phyloP scores from a whole-genome alignment of 2,888 invertebrate species.

The Clivina fossor region DNA sequence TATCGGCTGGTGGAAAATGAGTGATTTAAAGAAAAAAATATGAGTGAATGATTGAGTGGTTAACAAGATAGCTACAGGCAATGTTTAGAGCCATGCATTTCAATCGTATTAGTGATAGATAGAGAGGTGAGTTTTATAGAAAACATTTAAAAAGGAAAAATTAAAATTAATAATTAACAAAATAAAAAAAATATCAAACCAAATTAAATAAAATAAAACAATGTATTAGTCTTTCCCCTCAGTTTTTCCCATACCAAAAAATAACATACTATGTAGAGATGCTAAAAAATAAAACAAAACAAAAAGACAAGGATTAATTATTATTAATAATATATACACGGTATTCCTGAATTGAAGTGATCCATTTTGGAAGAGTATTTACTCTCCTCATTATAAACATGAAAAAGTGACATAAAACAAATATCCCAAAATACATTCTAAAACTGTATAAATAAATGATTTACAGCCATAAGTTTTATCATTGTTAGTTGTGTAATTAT shows the following conservation, averaged over 20 bases:
- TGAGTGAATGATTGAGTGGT: neutral
- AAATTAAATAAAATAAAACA: conserved; percentile 38
- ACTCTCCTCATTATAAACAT: too few relatives aligned
- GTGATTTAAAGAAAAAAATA: neutral
- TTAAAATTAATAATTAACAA: conserved; percentile 32
- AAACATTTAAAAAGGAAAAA: conserved; percentile 15
- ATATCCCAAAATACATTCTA: too few relatives aligned
- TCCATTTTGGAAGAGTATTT: too few relatives aligned
- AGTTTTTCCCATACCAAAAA: conserved; percentile 50
- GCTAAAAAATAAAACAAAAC: conserved; percentile 41
- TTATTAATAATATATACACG: too few relatives aligned
- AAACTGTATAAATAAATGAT: too few relatives aligned
- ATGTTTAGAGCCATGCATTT: neutral
- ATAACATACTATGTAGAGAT: conserved; percentile 41
- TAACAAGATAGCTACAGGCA: neutral
- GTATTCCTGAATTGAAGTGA: too few relatives aligned
- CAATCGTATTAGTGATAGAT: neutral
- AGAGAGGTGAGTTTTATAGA: neutral
- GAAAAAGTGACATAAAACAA: too few relatives aligned
- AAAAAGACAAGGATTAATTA: conserved; percentile 11
- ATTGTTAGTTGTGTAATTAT: too few relatives aligned
- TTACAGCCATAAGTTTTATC: too few relatives aligned
- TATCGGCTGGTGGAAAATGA: too few relatives aligned
- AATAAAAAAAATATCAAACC: conserved; percentile 34
- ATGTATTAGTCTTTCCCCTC: conserved; percentile 53